These are phyloP conservation scores for Lytechinus variegatus DNA, from an alignment of 35 echinoderm and acorn worm species.

Conservation along the genomic window DNA sequence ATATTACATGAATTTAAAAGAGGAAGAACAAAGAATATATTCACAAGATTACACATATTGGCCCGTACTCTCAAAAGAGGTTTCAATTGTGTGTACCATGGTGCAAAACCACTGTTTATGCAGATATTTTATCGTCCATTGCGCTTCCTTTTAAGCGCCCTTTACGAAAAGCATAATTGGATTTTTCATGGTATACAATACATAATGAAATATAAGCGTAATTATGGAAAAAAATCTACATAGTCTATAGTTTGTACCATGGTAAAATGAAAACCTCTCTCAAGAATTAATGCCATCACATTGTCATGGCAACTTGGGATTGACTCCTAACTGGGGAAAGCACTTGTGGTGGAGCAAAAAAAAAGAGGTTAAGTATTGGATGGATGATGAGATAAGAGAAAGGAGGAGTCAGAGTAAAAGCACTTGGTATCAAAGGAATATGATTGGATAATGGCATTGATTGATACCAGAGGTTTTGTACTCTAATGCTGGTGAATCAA, in stretches of 20 bases:
- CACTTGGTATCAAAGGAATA: background rate
- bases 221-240: too few relatives aligned
- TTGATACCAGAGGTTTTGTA: background rate
- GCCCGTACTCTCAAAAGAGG: background rate
- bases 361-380: background rate
- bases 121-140: too few relatives aligned
- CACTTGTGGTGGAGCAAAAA: background rate
- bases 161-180: too few relatives aligned
- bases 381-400: background rate
- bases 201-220: too few relatives aligned
- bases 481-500: background rate
- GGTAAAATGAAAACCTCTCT: too few relatives aligned
- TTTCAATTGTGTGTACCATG: too few relatives aligned
- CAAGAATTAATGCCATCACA: too few relatives aligned
- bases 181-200: too few relatives aligned
- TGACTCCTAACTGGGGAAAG: background rate
- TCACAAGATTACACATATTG: background rate
- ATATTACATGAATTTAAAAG: background rate
- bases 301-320: conserved; percentile 22
- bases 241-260: too few relatives aligned
- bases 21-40: background rate
- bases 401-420: background rate
- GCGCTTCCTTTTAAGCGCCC: too few relatives aligned
- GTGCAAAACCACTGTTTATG: too few relatives aligned
- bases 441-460: background rate